Percentiles rank a stretch among this genome's conserved stretches.
These are phyloP conservation scores for Enhydra lutris DNA, from an alignment of 2,113 vertebrate species.

Conservation along the genomic window DNA sequence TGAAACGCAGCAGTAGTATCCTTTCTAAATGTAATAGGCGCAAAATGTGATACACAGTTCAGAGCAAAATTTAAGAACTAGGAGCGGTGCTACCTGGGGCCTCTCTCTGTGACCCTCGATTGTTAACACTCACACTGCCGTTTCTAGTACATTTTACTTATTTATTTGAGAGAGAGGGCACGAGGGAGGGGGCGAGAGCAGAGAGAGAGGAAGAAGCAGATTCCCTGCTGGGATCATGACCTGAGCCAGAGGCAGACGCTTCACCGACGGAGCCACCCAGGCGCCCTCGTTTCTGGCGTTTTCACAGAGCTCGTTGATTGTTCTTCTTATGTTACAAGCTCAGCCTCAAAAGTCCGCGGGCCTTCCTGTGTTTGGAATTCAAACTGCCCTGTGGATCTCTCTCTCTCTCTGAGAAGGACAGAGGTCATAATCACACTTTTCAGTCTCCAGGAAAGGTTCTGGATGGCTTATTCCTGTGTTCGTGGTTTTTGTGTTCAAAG, in stretches of 20 bases:
- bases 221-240: neutral
- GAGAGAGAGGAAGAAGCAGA: neutral
- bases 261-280: neutral
- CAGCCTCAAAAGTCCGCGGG: neutral
- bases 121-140: accelerated
- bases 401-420: neutral
- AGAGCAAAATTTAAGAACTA: neutral
- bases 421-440: neutral
- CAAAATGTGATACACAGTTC: accelerated
- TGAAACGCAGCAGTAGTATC: neutral
- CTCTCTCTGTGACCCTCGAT: neutral
- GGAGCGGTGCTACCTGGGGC: accelerated
- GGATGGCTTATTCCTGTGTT: no score
- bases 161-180: neutral
- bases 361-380: neutral
- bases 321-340: neutral
- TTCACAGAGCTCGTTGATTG: neutral
- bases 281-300: neutral
- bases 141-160: neutral
- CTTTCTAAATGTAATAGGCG: neutral
- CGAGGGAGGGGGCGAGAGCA: no score
- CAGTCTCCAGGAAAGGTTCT: neutral
- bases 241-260: neutral
- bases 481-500: neutral
- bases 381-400: neutral